Percentiles rank a stretch among this genome's conserved stretches.
Conservation (phyloP, 1,140 invertebrate genomes). For the Nymphalis io region DNA sequence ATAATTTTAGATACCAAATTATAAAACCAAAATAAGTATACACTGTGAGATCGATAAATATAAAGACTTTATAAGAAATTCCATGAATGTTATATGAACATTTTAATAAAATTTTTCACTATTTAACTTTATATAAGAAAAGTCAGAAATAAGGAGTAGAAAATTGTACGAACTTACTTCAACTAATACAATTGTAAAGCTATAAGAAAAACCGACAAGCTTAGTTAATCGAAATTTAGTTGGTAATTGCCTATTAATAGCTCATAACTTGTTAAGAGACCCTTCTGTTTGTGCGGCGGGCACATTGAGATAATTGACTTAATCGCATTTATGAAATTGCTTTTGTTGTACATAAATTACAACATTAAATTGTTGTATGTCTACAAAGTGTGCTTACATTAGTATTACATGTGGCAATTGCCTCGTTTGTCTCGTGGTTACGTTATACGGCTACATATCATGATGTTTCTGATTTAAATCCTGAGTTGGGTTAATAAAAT, state of each 20-base stretch:
- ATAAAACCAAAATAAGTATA: too few relatives aligned
- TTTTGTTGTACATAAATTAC: constrained; percentile 16
- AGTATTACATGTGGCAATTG: too few relatives aligned
- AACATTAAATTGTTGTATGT: neutral
- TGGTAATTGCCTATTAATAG: constrained; percentile 30
- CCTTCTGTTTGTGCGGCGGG: constrained; percentile 20
- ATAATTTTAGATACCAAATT: too few relatives aligned
- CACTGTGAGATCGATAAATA: too few relatives aligned
- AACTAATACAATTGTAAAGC: neutral
- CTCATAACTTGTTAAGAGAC: constrained; percentile 28
- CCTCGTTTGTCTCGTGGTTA: too few relatives aligned
- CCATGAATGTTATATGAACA: neutral
- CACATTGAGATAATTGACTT: constrained; percentile 29
- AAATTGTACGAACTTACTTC: neutral
- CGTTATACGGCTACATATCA: too few relatives aligned
- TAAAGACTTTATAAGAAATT: neutral
- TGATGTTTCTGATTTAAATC: too few relatives aligned
- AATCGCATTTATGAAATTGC: constrained; percentile 20
- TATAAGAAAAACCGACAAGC: neutral
- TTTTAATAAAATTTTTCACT: neutral
- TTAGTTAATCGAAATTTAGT: constrained; percentile 25
- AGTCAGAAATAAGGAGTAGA: neutral
- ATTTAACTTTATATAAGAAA: neutral
- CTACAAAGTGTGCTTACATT: neutral
- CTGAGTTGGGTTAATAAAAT: too few relatives aligned